A percentile compares a stretch with the other conserved stretches of the same genome.
These are phyloP conservation scores for Astyanax mexicanus DNA, from an alignment of 2,797 vertebrate genomes.

Conservation along the genomic window DNA sequence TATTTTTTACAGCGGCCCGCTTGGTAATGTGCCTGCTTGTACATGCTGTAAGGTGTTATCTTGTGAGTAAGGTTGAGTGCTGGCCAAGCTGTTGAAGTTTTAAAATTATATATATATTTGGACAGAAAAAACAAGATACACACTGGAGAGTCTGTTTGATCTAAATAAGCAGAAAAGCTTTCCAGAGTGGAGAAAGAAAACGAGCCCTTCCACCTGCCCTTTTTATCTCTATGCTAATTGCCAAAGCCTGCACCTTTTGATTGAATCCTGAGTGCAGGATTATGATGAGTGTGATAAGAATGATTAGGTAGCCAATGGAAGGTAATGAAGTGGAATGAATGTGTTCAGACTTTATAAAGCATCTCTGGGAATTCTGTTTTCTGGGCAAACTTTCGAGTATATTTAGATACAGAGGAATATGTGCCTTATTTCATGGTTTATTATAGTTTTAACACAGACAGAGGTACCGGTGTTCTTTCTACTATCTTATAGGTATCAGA, in stretches of 20 bases:
- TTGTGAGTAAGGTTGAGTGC: too few species aligned
- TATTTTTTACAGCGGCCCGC: too few species aligned
- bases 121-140: too few species aligned
- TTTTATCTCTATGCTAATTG: slow-evolving; percentile 28
- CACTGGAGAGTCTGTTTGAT: background rate
- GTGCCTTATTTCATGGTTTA: background rate
- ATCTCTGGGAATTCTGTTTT: background rate
- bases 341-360: background rate
- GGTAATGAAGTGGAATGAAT: slow-evolving; percentile 22
- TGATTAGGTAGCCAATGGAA: slow-evolving; percentile 16
- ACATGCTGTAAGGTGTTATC: too few species aligned
- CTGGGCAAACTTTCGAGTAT: background rate
- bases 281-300: slow-evolving; percentile 33
- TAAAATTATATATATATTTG: too few species aligned
- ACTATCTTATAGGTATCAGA: too few species aligned
- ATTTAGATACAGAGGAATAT: background rate
- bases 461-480: background rate
- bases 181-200: background rate
- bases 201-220: background rate
- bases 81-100: too few species aligned
- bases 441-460: background rate
- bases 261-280: slow-evolving; percentile 34
- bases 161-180: background rate
- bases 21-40: too few species aligned
- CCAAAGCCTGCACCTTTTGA: slow-evolving; percentile 30